Conservation (phyloP, 2,888 invertebrate genomes). For the Acrocera orbiculus region DNA sequence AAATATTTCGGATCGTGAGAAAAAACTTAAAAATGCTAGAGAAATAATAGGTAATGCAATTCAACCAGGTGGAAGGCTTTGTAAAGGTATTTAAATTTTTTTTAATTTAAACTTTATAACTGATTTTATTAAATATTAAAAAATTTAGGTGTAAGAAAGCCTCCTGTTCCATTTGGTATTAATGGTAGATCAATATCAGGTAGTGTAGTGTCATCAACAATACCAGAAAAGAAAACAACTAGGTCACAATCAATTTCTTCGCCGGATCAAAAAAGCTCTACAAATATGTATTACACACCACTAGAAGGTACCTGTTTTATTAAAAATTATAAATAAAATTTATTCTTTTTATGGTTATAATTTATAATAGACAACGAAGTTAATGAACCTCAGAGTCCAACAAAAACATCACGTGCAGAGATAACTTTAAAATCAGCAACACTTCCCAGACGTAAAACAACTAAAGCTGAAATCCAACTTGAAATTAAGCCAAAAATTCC, state of each 20-base stretch:
- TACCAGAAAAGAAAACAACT: constrained; percentile 9
- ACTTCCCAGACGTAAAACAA: constrained; percentile 43
- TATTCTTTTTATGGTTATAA: too few relatives aligned
- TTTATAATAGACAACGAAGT: not conserved
- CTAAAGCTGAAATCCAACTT: constrained; percentile 44
- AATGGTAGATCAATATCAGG: constrained; percentile 41
- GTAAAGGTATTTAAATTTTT: constrained; percentile 12
- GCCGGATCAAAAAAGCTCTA: not conserved
- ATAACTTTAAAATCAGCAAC: constrained; percentile 50
- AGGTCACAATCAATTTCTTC: not conserved
- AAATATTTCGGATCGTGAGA: constrained; percentile 33
- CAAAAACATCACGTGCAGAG: constrained; percentile 44
- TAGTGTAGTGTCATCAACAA: constrained; percentile 24
- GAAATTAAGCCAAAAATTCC: constrained; percentile 33
- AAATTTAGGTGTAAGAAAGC: constrained; percentile 36
- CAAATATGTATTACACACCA: too few relatives aligned
- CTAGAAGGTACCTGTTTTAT: too few relatives aligned
- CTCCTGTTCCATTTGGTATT: constrained; percentile 45
- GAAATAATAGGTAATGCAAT: constrained; percentile 57
- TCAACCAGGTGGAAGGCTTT: constrained; percentile 27
- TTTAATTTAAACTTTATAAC: not conserved
- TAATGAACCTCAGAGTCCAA: not conserved
- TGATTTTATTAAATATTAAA: not conserved
- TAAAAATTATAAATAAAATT: too few relatives aligned
- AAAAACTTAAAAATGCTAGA: constrained; percentile 46